Evolutionary conservation across 1,140 invertebrate genomes (phyloP).

Genomic region (Lepidurus arcticus): DNA sequence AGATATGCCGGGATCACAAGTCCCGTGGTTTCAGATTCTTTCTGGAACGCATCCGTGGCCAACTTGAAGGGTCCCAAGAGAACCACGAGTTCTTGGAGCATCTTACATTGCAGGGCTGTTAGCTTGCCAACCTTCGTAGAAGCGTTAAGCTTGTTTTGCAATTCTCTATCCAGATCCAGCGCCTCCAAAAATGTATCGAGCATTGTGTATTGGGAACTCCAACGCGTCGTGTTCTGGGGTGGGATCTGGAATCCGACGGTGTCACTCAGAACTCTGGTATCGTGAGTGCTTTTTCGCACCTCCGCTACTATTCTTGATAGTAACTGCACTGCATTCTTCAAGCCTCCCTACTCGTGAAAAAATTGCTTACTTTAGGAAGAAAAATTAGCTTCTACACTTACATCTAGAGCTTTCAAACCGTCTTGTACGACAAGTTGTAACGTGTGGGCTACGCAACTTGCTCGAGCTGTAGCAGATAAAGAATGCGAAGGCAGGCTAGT

Average conservation of each 20-base stretch:
- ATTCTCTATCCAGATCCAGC: not conserved
- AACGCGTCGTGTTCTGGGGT: not conserved
- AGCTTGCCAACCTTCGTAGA: not conserved
- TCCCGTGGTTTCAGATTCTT: not conserved
- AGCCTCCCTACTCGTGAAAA: not conserved
- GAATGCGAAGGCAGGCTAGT: not conserved
- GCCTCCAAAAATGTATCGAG: not conserved
- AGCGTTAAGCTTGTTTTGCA: not conserved
- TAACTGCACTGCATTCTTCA: not conserved
- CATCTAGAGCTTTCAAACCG: not conserved
- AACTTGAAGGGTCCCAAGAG: not conserved
- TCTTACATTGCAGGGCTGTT: not conserved
- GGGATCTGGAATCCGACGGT: not conserved
- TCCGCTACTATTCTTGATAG: constrained; percentile 24
- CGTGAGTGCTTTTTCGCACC: not conserved
- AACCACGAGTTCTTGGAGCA: not conserved
- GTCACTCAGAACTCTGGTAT: not conserved
- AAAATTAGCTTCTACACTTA: not conserved
- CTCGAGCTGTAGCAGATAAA: not conserved
- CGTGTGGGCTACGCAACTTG: constrained; percentile 28
- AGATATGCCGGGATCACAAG: not conserved
- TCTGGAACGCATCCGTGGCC: not conserved
- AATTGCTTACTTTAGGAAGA: not conserved
- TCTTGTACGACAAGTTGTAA: constrained; percentile 27
- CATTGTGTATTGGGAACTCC: constrained; percentile 24